These are phyloP conservation scores for Xestia c-nigrum DNA, from an alignment of 2,888 invertebrate genomes.

Conservation along the genomic window DNA sequence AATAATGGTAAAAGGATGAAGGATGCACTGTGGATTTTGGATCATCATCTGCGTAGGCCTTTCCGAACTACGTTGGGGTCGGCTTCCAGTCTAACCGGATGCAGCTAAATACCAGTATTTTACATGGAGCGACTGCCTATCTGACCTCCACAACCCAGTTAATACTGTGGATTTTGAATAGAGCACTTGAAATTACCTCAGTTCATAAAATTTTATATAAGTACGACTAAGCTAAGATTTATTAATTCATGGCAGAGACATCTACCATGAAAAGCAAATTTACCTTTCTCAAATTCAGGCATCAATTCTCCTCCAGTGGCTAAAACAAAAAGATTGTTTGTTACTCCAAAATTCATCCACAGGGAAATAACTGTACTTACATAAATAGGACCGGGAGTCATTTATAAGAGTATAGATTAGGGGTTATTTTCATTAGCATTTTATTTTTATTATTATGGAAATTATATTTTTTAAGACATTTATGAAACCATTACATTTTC, in stretches of 20 bases:
- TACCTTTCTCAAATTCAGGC: slow-evolving; percentile 79
- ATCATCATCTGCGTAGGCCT: not conserved
- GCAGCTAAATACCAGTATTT: no score
- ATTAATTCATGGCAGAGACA: no score
- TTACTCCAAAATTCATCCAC: slow-evolving; percentile 1
- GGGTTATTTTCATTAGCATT: not conserved
- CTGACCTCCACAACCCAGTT: no score
- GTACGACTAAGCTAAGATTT: no score
- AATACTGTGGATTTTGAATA: not conserved
- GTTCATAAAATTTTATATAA: not conserved
- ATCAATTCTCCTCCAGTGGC: slow-evolving; percentile 73
- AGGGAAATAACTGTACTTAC: slow-evolving; percentile 1
- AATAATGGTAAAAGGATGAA: slow-evolving; percentile 2
- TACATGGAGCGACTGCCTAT: no score
- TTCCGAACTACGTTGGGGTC: no score
- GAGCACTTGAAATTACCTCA: not conserved
- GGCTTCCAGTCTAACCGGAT: no score
- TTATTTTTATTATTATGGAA: not conserved
- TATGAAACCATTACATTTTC: slow-evolving; percentile 75
- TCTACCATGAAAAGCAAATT: not conserved
- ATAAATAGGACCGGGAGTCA: not conserved
- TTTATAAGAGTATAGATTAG: not conserved
- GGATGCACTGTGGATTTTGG: slow-evolving; percentile 1
- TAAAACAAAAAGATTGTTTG: slow-evolving; percentile 63
- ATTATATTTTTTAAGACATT: not conserved